Evolutionary conservation across 2,113 vertebrate species (phyloP).

Genomic region (Xenotilapia caudafasciata): DNA sequence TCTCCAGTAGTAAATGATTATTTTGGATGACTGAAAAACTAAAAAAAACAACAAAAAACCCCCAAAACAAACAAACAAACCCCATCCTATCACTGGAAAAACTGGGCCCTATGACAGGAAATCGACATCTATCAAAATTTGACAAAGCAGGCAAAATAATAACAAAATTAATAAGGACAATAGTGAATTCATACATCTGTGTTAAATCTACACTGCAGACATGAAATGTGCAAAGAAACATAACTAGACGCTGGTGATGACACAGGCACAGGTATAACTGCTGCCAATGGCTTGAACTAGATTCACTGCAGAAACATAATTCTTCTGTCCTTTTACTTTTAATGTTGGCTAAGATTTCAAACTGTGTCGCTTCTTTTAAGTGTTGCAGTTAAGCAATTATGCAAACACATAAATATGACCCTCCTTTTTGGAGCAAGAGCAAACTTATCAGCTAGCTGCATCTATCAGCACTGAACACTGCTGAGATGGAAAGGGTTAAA

Average conservation of each 20-base stretch:
- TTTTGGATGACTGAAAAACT: background rate
- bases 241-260: background rate
- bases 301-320: background rate
- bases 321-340: background rate
- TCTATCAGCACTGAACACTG: background rate
- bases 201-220: background rate
- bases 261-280: background rate
- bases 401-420: background rate
- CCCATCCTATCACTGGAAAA: background rate
- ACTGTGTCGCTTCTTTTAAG: background rate
- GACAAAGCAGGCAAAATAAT: background rate
- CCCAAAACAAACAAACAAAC: background rate
- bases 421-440: background rate
- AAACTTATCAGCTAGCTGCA: background rate
- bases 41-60: background rate
- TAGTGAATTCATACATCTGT: background rate
- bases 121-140: background rate
- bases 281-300: background rate
- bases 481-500: background rate
- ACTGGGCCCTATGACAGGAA: background rate
- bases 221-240: background rate
- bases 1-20: background rate
- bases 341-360: background rate
- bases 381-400: background rate
- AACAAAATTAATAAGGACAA: background rate